Base-by-base conservation (phyloP, 2,797 vertebrate species). In the Notoglanidium macrostoma region DNA sequence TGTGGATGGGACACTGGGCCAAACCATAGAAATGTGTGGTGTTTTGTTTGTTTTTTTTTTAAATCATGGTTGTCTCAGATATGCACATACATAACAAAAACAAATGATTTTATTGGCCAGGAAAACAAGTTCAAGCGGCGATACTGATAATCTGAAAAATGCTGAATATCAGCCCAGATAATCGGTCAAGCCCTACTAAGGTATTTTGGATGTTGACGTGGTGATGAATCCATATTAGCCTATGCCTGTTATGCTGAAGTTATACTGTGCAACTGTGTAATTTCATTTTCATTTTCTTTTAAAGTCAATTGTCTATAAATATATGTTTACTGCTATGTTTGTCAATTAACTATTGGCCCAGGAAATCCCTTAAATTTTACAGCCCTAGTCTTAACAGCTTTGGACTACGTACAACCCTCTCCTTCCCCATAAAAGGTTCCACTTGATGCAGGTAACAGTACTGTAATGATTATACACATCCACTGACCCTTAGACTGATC, bases 401-500 rank as follows among this genome's bases (percentile, higher is more conserved):
- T 32, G 70, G 49, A 54, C 17, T 54, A 9, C 11, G 9, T 40
- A 72, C 19, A 44, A 44, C 0, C 5, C 40, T 5, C 32, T 21
- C 6, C 61, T 10, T 7, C 8, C 68, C 68, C 8, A 0, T 1
- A 5, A 72, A 54, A 35, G n/a, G 29, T 78, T 78, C 35, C 23
- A 44, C 35, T 26, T 61, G 35, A 26, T 8, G 11, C 11, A 26
- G 11, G 59, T 17, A 67, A 51, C 26, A 63, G 40, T 10, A 63
- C 57, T 44, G 40, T 17, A 68, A 32, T 51, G 26, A 82, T 83
- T 29, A 70, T 68, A 35, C 49, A 51, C 12, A 70, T 35, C 17
- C 57, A 63, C 11, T 77, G n/a, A 32, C 61, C 19, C 11, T 35
- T 17, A 8, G 6, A 85, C 95, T 95, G 83, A 97, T 96, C 95